Conservation (phyloP, 2,113 vertebrate genomes). For the Dunckerocampus dactyliophorus region DNA sequence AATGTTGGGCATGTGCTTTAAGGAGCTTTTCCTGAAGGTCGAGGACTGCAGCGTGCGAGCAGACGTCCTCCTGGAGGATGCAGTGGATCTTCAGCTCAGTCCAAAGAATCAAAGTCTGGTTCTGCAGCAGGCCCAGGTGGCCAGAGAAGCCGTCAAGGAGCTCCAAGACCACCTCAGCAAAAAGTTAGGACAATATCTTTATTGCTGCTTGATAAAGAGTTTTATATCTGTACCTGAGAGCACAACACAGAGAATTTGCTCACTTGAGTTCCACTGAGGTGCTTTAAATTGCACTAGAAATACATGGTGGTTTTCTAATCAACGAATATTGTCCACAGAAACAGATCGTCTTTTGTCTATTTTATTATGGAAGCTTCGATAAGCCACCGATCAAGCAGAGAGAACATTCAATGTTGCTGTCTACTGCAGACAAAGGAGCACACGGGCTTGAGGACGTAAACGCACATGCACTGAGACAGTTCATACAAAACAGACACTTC, state of each 20-base stretch:
- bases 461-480: too few species aligned
- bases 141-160: constrained; percentile 79
- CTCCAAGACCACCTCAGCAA: constrained; percentile 81
- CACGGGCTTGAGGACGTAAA: too few species aligned
- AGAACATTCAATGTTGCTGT: too few species aligned
- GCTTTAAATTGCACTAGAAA: background rate
- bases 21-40: constrained; percentile 81
- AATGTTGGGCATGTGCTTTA: constrained; percentile 7
- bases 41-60: constrained; percentile 75
- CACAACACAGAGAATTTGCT: too few species aligned
- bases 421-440: too few species aligned
- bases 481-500: too few species aligned
- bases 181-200: constrained; percentile 70
- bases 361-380: too few species aligned
- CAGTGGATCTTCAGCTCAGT: constrained; percentile 81
- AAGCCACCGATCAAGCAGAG: too few species aligned
- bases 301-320: too few species aligned
- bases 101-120: constrained; percentile 78
- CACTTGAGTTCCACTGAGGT: background rate
- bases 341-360: too few species aligned
- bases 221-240: too few species aligned
- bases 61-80: constrained; percentile 81
- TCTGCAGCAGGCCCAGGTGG: constrained; percentile 78
- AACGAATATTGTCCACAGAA: too few species aligned
- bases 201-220: background rate